phyloP scores from a whole-genome alignment of 2,888 invertebrate genomes.

The Nematopogon swammerdamellus region DNA sequence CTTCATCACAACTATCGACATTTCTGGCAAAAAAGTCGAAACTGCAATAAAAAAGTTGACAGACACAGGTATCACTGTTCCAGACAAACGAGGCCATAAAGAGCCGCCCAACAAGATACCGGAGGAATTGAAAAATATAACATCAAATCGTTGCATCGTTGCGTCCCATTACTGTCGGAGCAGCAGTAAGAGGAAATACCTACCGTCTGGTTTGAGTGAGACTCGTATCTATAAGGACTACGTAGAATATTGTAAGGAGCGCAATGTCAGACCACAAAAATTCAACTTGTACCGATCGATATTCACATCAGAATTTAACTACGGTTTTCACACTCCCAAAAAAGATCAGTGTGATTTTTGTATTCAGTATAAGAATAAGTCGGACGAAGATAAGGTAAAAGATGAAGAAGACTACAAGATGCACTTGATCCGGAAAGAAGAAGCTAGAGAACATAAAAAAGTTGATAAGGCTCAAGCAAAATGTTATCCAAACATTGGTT shows the following conservation, averaged over 20 bases:
- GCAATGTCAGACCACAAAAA: background rate
- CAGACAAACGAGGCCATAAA: background rate
- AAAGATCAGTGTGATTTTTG: conserved; percentile 1
- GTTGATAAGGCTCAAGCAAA: background rate
- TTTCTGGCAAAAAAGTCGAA: background rate
- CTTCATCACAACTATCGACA: background rate
- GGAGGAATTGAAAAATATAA: background rate
- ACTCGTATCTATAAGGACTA: background rate
- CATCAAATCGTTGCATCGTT: background rate
- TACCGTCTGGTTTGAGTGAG: background rate
- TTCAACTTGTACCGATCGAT: background rate
- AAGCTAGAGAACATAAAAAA: background rate
- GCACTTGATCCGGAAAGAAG: background rate
- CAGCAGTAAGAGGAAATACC: background rate
- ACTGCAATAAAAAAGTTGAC: background rate
- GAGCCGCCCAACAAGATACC: background rate
- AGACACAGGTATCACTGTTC: background rate
- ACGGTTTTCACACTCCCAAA: background rate
- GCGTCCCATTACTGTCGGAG: background rate
- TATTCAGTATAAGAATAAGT: background rate
- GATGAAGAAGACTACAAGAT: background rate
- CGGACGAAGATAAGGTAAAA: background rate
- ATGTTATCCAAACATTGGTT: background rate
- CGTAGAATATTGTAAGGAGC: background rate
- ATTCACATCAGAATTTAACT: background rate